Evolutionary conservation across 2,888 invertebrate species (phyloP).

Genomic region (Drosophila parthenogenetica): DNA sequence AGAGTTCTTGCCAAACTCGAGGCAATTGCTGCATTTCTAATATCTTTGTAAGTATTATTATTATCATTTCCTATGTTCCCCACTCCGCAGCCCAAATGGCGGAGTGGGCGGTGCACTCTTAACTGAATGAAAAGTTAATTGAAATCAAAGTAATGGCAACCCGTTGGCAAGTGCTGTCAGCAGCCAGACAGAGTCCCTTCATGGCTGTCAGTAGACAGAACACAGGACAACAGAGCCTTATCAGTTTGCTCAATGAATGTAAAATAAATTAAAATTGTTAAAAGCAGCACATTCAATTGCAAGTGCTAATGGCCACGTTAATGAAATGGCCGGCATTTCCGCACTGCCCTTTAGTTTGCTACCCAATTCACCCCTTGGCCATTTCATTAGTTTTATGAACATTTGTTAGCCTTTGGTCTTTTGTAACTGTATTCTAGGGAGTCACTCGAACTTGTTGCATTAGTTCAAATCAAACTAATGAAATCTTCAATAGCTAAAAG

Average conservation of each 20-base stretch:
- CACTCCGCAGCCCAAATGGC: not conserved
- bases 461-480: slow-evolving; percentile 61
- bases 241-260: slow-evolving; percentile 73
- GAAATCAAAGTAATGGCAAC: slow-evolving; percentile 78
- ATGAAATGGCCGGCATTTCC: slow-evolving; percentile 64
- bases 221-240: slow-evolving; percentile 46
- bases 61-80: slow-evolving; percentile 62
- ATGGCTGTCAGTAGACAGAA: slow-evolving; percentile 9
- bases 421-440: slow-evolving; percentile 29
- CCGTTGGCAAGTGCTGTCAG: slow-evolving; percentile 41
- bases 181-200: slow-evolving; percentile 10
- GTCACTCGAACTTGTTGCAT: slow-evolving; percentile 47
- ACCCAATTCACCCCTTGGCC: slow-evolving; percentile 11
- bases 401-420: slow-evolving; percentile 55
- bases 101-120: slow-evolving; percentile 17
- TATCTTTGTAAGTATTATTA: slow-evolving; percentile 71
- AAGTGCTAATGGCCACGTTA: slow-evolving; percentile 77
- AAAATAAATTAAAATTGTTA: slow-evolving; percentile 76
- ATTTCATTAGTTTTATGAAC: slow-evolving; percentile 64
- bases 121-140: slow-evolving; percentile 77
- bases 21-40: slow-evolving; percentile 59
- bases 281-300: slow-evolving; percentile 71
- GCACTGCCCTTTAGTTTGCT: not conserved
- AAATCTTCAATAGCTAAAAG: slow-evolving; percentile 41
- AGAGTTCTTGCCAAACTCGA: slow-evolving; percentile 26